Conservation (phyloP, 2,888 invertebrate species). For the Drosophila testacea region DNA sequence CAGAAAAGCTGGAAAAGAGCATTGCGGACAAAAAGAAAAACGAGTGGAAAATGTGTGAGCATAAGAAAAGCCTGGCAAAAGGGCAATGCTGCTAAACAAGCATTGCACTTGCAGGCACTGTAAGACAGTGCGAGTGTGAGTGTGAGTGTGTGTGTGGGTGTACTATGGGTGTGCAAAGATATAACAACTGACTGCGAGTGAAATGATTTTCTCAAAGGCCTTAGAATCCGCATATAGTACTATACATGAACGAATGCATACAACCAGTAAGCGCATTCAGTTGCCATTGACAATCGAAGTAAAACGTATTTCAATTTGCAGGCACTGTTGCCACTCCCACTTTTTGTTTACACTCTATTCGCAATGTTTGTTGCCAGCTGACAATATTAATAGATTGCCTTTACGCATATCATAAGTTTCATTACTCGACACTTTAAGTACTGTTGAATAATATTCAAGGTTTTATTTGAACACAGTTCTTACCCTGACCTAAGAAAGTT, state of each 20-base stretch:
- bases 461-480: not conserved
- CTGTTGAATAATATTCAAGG: constrained; percentile 1
- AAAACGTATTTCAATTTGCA: constrained; percentile 25
- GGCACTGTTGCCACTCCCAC: constrained; percentile 14
- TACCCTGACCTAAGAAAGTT: not conserved
- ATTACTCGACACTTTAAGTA: constrained; percentile 7
- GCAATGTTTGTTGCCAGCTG: constrained; percentile 13
- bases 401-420: constrained; percentile 5
- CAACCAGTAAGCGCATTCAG: not conserved
- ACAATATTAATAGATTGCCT: constrained; percentile 29
- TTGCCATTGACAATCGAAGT: constrained; percentile 31
- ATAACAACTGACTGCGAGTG: constrained; percentile 52
- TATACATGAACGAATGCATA: not conserved
- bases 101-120: constrained; percentile 17
- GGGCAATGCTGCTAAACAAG: constrained; percentile 43
- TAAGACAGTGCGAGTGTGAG: not conserved
- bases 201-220: constrained; percentile 53
- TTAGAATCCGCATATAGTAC: not conserved
- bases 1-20: constrained; percentile 27
- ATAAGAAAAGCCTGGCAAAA: constrained; percentile 24
- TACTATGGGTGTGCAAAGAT: constrained; percentile 38
- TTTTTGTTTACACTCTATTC: constrained; percentile 4
- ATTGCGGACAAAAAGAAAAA: constrained; percentile 30
- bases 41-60: constrained; percentile 20
- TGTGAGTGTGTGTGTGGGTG: not conserved